These are phyloP conservation scores for Calycopis cecrops DNA, from an alignment of 1,140 invertebrate species.

Conservation along the genomic window DNA sequence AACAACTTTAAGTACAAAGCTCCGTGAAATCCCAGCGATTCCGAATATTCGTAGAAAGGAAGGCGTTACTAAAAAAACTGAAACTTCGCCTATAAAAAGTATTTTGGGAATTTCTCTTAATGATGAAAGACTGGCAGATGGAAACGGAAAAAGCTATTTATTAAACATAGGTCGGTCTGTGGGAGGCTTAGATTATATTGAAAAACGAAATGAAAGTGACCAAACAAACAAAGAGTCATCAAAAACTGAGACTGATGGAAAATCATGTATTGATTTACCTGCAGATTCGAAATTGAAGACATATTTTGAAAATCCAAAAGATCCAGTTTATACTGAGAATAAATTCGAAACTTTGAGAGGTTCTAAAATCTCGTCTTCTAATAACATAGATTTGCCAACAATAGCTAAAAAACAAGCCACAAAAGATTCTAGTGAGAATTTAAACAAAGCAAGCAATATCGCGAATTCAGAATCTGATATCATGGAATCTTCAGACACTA, in stretches of 20 bases:
- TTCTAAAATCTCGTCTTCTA: neutral
- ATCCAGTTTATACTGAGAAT: neutral
- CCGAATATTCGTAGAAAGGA: too few relatives aligned
- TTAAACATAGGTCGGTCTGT: too few relatives aligned
- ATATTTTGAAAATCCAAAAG: neutral
- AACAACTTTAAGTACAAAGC: too few relatives aligned
- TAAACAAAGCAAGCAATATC: constrained; percentile 42
- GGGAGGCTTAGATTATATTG: too few relatives aligned
- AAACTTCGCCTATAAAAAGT: neutral
- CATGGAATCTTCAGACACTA: constrained; percentile 43
- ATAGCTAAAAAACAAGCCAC: constrained; percentile 27
- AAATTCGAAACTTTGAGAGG: neutral
- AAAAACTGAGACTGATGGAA: too few relatives aligned
- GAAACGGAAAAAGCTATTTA: neutral
- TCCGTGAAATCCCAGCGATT: too few relatives aligned
- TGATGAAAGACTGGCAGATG: neutral
- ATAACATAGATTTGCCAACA: neutral
- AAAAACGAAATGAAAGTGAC: too few relatives aligned
- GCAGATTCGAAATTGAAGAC: constrained; percentile 8
- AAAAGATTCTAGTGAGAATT: constrained; percentile 26
- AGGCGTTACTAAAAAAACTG: neutral
- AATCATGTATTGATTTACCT: too few relatives aligned
- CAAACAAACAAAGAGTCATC: too few relatives aligned
- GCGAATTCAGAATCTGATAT: constrained; percentile 54
- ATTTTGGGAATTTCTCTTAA: neutral